Evolutionary conservation across 2,797 vertebrate genomes (phyloP).

Genomic region (Clarias platycephalus): DNA sequence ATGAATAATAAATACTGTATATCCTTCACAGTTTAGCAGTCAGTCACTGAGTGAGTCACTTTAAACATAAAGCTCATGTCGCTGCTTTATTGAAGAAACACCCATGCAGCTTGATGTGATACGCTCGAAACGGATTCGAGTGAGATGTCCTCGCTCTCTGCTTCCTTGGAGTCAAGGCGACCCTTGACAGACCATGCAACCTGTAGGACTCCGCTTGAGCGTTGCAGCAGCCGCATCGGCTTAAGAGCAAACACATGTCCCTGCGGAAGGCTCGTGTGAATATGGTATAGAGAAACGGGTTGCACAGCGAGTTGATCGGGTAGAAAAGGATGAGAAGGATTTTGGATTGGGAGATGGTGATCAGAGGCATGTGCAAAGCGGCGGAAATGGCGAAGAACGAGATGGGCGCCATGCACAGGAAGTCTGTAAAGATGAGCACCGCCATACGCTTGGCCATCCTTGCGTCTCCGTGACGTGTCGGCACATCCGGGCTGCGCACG

Average conservation of each 20-base stretch:
- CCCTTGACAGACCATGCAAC: slow-evolving; percentile 74
- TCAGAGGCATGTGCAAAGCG: slow-evolving; percentile 86
- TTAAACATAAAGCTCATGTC: slow-evolving; percentile 58
- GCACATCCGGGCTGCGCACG: slow-evolving; percentile 81
- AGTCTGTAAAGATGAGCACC: slow-evolving; percentile 90
- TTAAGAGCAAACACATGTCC: slow-evolving; percentile 82
- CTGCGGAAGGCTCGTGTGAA: slow-evolving; percentile 88
- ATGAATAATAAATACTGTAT: slow-evolving; percentile 24
- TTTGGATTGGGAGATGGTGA: slow-evolving; percentile 92
- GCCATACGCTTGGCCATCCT: slow-evolving; percentile 94
- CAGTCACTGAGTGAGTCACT: not conserved
- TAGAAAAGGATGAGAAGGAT: slow-evolving; percentile 91
- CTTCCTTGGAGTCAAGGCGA: slow-evolving; percentile 60
- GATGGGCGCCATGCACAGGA: slow-evolving; percentile 92
- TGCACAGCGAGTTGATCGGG: slow-evolving; percentile 91
- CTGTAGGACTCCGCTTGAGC: slow-evolving; percentile 72
- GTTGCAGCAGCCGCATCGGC: slow-evolving; percentile 80
- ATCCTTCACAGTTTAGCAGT: slow-evolving; percentile 27
- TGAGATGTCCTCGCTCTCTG: slow-evolving; percentile 56
- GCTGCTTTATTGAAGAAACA: slow-evolving; percentile 69
- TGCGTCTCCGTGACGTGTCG: slow-evolving; percentile 80
- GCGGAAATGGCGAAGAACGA: slow-evolving; percentile 94
- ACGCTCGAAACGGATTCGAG: slow-evolving; percentile 63
- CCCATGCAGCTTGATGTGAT: slow-evolving; percentile 72
- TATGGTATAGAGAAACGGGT: slow-evolving; percentile 91